Conservation (phyloP, 2,113 vertebrate genomes). For the Crotophaga sulcirostris region DNA sequence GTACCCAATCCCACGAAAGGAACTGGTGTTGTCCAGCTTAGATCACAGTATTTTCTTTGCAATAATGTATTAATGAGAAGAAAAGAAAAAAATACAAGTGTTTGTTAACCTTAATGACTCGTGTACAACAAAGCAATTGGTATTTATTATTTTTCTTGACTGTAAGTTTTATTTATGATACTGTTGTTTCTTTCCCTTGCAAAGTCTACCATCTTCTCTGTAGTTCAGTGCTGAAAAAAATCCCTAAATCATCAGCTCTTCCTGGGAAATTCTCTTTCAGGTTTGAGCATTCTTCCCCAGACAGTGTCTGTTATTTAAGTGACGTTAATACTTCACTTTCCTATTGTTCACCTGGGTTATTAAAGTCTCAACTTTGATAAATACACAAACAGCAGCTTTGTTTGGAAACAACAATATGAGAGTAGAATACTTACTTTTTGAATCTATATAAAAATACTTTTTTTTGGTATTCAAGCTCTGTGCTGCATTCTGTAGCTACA, state of each 20-base stretch:
- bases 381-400: not conserved
- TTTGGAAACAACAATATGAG: not conserved
- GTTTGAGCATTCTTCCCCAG: not conserved
- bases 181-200: not conserved
- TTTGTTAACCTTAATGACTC: not conserved
- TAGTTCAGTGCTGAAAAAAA: not conserved
- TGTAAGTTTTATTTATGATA: not conserved
- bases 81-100: not conserved
- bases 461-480: not conserved
- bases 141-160: not conserved
- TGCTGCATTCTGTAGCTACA: not conserved
- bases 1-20: not conserved
- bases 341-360: not conserved
- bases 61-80: not conserved
- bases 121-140: not conserved
- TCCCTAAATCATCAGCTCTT: not conserved
- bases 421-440: not conserved
- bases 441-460: not conserved
- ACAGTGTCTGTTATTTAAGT: rapidly evolving
- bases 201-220: not conserved
- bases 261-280: not conserved
- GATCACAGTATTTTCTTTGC: not conserved
- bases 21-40: not conserved
- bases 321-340: not conserved
- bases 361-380: not conserved